phyloP scores from a whole-genome alignment of 2,113 vertebrate genomes.

The Xenus cinereus region DNA sequence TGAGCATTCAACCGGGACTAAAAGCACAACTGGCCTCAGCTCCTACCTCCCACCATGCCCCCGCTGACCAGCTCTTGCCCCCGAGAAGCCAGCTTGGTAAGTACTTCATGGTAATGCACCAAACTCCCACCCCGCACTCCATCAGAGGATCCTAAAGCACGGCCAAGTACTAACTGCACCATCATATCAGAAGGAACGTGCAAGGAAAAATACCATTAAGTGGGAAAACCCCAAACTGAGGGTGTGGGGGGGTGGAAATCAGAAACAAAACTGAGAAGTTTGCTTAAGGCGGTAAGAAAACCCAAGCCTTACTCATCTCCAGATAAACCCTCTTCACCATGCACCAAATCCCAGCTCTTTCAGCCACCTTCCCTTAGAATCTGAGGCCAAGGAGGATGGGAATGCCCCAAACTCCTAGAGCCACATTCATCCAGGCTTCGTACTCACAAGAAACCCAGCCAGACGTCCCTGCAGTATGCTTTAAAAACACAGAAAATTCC shows the following conservation, averaged over 20 bases:
- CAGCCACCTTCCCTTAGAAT: background rate
- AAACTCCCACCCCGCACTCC: background rate
- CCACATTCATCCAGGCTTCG: background rate
- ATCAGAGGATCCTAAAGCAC: background rate
- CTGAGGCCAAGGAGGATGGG: background rate
- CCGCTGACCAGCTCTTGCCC: background rate
- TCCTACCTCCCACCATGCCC: background rate
- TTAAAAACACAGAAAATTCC: background rate
- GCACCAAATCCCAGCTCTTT: background rate
- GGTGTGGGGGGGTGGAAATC: background rate
- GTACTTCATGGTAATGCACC: background rate
- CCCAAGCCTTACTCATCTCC: background rate
- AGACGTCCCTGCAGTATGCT: background rate
- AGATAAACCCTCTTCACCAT: background rate
- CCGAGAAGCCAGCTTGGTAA: background rate
- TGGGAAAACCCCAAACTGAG: background rate
- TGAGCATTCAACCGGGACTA: background rate
- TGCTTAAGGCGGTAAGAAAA: background rate
- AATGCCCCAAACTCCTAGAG: background rate
- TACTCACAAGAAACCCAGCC: background rate
- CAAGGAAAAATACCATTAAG: background rate
- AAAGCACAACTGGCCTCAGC: background rate
- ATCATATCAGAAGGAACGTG: background rate
- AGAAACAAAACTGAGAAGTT: background rate
- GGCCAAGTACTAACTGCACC: background rate